Base-by-base conservation (phyloP, 2,797 vertebrate genomes). In the Dallia pectoralis region DNA sequence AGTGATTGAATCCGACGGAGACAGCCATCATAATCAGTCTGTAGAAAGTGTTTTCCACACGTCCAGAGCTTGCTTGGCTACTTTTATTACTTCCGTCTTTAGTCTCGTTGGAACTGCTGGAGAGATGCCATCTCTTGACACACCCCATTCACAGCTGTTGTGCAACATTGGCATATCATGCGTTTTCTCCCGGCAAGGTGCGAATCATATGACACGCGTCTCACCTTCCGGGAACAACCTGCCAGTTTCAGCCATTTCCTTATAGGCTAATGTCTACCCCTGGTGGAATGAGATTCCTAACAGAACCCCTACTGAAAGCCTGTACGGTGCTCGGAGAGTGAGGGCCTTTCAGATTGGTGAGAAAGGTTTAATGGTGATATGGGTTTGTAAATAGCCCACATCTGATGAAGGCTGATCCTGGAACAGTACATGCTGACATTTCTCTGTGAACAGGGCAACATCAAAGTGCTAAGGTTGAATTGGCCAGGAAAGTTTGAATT, bases 171-270 rank as follows among this genome's bases (percentile, higher is more conserved):
- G 1, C n/a, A 22, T n/a, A 1, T 1, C 80, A 59, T 71, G 44
- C 7, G 62, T 36, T 51, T 77, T 29, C 76, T 56, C 66, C 65
- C 2, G 32, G n/a, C 11, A n/a, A 64, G 48, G 66, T 71, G 72
- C 49, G 68, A 2, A 73, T 40, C 67, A 75, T n/a, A n/a, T n/a
- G 76, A 77, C 82, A 88, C 81, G 87, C 87, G 86, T 88, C 80
- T 84, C 82, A 64, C 33, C n/a, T n/a, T 76, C 71, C 48, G 59
- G 16, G 49, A 61, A 75, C 68, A 73, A 81, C 81, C 76, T 81
- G 81, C 84, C 36, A 84, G 82, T 77, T 87, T 82, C 84, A 89
- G 85, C 79, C 83, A 89, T 88, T 91, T 86, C 82, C 87, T 87
- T 89, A 87, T 82, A n/a, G n/a, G n/a, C n/a, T n/a, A n/a, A n/a